These are phyloP conservation scores for Erebia epiphron DNA, from an alignment of 2,888 invertebrate genomes.

Conservation along the genomic window DNA sequence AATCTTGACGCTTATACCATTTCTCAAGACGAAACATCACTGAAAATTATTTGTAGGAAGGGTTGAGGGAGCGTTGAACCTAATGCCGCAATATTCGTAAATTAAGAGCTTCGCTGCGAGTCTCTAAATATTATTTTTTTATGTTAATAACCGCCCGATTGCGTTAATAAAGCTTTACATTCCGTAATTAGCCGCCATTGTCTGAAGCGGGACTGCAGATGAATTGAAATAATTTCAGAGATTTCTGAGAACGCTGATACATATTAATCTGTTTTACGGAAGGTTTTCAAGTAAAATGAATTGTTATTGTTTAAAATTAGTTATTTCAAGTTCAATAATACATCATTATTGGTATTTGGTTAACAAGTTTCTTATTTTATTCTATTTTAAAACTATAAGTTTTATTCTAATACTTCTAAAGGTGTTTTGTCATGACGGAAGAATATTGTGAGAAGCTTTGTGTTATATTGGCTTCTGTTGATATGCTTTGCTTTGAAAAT, in stretches of 20 bases:
- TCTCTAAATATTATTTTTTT: conserved; percentile 82
- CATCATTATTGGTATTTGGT: background rate
- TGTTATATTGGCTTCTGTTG: no score
- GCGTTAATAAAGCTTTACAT: conserved; percentile 82
- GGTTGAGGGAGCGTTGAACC: conserved; percentile 69
- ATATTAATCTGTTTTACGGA: conserved; percentile 27
- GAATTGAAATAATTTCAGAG: conserved; percentile 44
- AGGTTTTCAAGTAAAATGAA: conserved; percentile 13
- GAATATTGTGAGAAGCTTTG: no score
- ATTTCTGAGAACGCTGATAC: conserved; percentile 33
- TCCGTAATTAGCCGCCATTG: conserved; percentile 67
- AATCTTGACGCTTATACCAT: conserved; percentile 75
- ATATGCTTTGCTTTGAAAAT: no score
- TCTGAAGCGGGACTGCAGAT: conserved; percentile 54
- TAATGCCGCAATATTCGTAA: conserved; percentile 80
- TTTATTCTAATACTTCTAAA: no score
- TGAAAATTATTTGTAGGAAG: conserved; percentile 79
- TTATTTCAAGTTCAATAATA: background rate
- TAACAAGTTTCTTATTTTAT: background rate
- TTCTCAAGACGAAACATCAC: conserved; percentile 71
- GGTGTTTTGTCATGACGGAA: no score
- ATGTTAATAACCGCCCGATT: conserved; percentile 80
- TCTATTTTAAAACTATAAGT: no score
- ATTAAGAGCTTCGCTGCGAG: conserved; percentile 70
- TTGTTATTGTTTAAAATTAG: background rate